Percentiles rank a stretch among this genome's conserved stretches.
Conservation (phyloP, 2,888 invertebrate genomes). For the Drosophila rubida region DNA sequence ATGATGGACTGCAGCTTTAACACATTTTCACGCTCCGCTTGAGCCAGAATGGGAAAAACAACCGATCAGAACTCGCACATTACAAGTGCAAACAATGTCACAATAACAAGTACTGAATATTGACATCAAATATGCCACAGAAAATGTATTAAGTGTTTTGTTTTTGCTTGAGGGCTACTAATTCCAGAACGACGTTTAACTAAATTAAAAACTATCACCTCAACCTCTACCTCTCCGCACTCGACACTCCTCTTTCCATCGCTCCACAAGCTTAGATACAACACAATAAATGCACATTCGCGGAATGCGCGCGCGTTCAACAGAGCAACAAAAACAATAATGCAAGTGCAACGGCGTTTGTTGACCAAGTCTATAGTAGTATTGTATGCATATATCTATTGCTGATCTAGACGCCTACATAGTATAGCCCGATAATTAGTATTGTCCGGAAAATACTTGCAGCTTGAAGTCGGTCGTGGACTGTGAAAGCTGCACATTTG, state of each 20-base stretch:
- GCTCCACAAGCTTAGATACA: background rate
- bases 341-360: slow-evolving; percentile 34
- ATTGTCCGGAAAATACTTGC: slow-evolving; percentile 43
- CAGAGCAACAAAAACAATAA: slow-evolving; percentile 43
- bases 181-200: slow-evolving; percentile 30
- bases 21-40: slow-evolving; percentile 22
- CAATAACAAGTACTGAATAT: slow-evolving; percentile 17
- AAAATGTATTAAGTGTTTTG: slow-evolving; percentile 1
- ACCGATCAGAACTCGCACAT: slow-evolving; percentile 27
- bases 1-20: slow-evolving; percentile 18
- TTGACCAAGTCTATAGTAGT: slow-evolving; percentile 55
- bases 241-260: background rate
- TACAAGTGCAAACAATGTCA: slow-evolving; percentile 12
- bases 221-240: background rate
- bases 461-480: slow-evolving; percentile 25
- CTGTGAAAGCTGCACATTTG: slow-evolving; percentile 21
- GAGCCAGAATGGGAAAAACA: slow-evolving; percentile 20
- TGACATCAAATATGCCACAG: slow-evolving; percentile 21
- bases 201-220: slow-evolving; percentile 29
- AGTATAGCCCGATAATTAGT: slow-evolving; percentile 51
- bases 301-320: slow-evolving; percentile 45
- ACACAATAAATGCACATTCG: slow-evolving; percentile 18
- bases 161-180: slow-evolving; percentile 26
- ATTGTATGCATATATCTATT: slow-evolving; percentile 32
- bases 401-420: slow-evolving; percentile 42